Evolutionary conservation across 2,113 vertebrate genomes (phyloP), one percentile per base, ranked within the genome.

Genomic region (Turnix velox): DNA sequence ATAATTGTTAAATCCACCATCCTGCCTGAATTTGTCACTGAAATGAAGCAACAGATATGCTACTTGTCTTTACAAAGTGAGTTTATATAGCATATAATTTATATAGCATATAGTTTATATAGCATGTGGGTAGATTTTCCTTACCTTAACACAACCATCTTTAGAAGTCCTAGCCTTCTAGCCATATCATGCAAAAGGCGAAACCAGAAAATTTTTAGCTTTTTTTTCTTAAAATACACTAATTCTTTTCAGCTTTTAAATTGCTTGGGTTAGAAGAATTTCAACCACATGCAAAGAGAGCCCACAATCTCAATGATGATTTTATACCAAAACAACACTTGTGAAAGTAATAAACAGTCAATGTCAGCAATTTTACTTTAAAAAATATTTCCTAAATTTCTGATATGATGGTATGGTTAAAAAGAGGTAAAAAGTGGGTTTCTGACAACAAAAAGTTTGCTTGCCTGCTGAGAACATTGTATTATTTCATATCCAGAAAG

Each of bases 211-310:
- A 57, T 31, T 88, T 39, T 65, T 92, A 74, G 10, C 8, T 93
- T 95, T 97, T 66, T 66, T 76, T 81, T 35, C 54, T 94, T 82
- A 92, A 19, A 78, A 90, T 72, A 94, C 46, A 79, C 57, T 85
- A 94, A 93, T 95, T 93, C 88, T 69, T 58, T 81, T 92, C 19
- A 33, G 39, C 58, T 68, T 94, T 59, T 81, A 92, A 96, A 94
- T 93, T 3, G 61, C 18, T 66, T 3, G n/a, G 49, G 45, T 77
- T 94, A 94, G 80, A 67, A 96, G 42, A 81, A 96, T 69, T 93
- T 40, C 57, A 93, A 94, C 90, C 48, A 77, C 33, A 78, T 10
- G 43, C 84, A 92, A 61, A 89, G 55, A 94, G 14, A 87, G 80
- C 25, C 63, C 91, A 55, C 67, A 96, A 89, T 57, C 62, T 84